A percentile compares a stretch with the other conserved stretches of the same genome.
Conservation (phyloP, 2,888 invertebrate genomes). For the Diaperis boleti region DNA sequence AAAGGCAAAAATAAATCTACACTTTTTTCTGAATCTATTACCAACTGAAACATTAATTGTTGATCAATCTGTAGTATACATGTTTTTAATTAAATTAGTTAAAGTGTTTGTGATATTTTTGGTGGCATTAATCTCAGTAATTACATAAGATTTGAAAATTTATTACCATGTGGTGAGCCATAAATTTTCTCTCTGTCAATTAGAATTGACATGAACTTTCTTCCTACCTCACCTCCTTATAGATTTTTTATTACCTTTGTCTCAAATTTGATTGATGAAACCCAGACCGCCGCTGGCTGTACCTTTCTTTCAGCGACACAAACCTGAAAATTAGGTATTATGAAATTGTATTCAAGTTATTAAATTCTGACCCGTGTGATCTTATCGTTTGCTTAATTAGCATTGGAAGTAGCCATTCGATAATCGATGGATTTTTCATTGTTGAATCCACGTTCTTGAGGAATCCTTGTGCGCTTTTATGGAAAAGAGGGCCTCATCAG, state of each 20-base stretch:
- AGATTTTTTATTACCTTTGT: conserved; percentile 7
- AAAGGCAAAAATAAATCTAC: too few species aligned
- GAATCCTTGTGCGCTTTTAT: conserved; percentile 13
- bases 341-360: conserved; percentile 30
- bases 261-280: conserved; percentile 7
- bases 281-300: too few species aligned
- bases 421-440: conserved; percentile 7
- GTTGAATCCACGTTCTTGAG: conserved; percentile 3
- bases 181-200: conserved; percentile 20
- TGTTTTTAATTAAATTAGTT: too few species aligned
- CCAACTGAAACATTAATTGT: too few species aligned
- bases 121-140: too few species aligned
- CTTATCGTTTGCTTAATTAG: conserved; percentile 22
- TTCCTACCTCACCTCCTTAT: not conserved
- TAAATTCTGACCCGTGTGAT: conserved; percentile 24
- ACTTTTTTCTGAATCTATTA: too few species aligned
- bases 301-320: not conserved
- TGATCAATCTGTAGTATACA: too few species aligned
- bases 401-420: conserved; percentile 27
- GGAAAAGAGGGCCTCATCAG: conserved; percentile 2
- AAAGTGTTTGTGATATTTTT: too few species aligned
- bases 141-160: too few species aligned
- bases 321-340: conserved; percentile 11
- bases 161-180: conserved; percentile 8
- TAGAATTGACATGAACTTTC: conserved; percentile 13